Evolutionary conservation across 1,140 invertebrate species (phyloP), one percentile per base, ranked within the genome.

Genomic region (Conus ventricosus): DNA sequence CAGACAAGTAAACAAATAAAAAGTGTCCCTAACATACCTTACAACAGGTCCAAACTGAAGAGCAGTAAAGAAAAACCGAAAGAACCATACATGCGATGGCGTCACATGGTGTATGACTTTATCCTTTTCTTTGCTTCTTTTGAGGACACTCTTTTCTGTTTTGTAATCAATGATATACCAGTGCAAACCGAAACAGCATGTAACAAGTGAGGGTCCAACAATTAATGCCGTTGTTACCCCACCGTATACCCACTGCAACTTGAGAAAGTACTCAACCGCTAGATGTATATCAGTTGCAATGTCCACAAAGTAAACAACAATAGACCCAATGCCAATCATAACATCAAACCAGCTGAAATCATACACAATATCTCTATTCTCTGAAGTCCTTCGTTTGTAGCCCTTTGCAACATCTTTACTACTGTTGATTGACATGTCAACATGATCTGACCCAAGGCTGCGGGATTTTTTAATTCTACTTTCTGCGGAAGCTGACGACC

Each of bases 341-440:
- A 90, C 55, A 78, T 92, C 13, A 97, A 96, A 92, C 82, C 88
- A 90, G 11, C 81, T 85, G 75, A 91, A 91, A n/a, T 54, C 8
- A 27, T 87, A 87, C 39, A 87, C 85, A 15, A 78, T 27, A n/a
- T 78, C 75, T 15, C 85, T 87, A 53, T 80, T 57, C 13, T 87
- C 51, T 57, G 75, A 78, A 8, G 53, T 87, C 17, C 55, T 84
- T 20, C 85, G 75, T 80, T 87, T 87, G 15, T 54, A 51, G 7
- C 85, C 85, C 53, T 78, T 53, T 15, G 75, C 71, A 78, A 87
- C 75, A 27, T 87, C 54, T 78, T 87, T 87, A 75, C 71, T 78
- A 53, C 39, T 75, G 7, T 78, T 27, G 10, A 87, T 80, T 76
- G 85, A 27, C 85, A 87, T 87, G 53, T 87, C 85, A n/a, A 78